Evolutionary conservation across 1,140 invertebrate species (phyloP).

Genomic region (Cheumatopsyche charites): DNA sequence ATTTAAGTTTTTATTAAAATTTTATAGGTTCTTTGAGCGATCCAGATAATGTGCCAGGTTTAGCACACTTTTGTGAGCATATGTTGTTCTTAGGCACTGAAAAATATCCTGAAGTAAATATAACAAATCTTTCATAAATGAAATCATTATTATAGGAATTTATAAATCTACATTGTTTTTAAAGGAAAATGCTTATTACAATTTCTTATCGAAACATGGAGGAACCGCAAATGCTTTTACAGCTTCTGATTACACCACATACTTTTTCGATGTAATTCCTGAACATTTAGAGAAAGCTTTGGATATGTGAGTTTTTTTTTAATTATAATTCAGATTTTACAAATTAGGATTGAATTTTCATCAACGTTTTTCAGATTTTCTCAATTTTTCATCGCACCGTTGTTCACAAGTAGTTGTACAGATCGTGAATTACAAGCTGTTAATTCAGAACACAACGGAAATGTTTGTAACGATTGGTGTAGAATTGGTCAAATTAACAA

Average conservation of each 20-base stretch:
- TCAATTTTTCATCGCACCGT: constrained; percentile 91
- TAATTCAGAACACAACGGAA: constrained; percentile 95
- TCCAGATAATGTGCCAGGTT: constrained; percentile 82
- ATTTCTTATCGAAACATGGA: constrained; percentile 88
- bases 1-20: constrained; percentile 7
- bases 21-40: constrained; percentile 81
- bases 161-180: constrained; percentile 6
- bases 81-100: constrained; percentile 96
- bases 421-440: constrained; percentile 95
- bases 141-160: too few relatives aligned
- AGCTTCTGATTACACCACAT: constrained; percentile 87
- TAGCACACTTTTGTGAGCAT: constrained; percentile 97
- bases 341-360: background rate
- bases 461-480: constrained; percentile 87
- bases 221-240: constrained; percentile 91
- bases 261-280: constrained; percentile 91
- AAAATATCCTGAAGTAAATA: constrained; percentile 82
- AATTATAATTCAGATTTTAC: background rate
- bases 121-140: background rate
- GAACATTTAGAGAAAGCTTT: constrained; percentile 78
- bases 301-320: constrained; percentile 69
- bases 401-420: constrained; percentile 90
- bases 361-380: constrained; percentile 73
- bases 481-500: constrained; percentile 87
- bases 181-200: constrained; percentile 88